Evolutionary conservation across 1,140 invertebrate genomes (phyloP).

Genomic region (Sarcophaga peregrina): DNA sequence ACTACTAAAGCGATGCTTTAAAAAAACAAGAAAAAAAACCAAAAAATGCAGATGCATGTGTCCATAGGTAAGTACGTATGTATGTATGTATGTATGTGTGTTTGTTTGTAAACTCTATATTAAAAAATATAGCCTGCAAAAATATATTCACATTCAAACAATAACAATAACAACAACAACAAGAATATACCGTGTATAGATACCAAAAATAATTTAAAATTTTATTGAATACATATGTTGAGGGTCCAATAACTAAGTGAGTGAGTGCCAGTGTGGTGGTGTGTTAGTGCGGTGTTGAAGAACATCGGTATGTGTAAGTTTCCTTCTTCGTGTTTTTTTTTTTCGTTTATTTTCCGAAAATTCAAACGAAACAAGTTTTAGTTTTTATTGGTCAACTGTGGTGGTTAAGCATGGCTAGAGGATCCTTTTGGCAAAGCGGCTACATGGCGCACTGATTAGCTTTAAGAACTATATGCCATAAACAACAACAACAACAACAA

Average conservation of each 20-base stretch:
- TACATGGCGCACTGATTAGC: slow-evolving; percentile 20
- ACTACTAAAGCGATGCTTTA: neutral
- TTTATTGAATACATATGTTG: no score
- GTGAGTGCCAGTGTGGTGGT: no score
- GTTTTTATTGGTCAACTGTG: slow-evolving; percentile 22
- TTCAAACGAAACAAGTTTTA: slow-evolving; percentile 17
- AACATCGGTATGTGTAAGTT: no score
- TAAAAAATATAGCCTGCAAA: no score
- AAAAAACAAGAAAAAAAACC: neutral
- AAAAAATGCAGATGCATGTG: neutral
- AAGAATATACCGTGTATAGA: no score
- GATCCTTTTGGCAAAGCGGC: slow-evolving; percentile 3
- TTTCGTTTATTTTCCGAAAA: neutral
- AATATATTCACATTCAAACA: no score
- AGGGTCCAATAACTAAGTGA: no score
- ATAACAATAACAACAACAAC: no score
- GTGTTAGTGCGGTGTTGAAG: no score
- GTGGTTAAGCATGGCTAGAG: slow-evolving; percentile 16
- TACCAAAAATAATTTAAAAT: no score
- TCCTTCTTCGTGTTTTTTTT: neutral
- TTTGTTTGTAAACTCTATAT: no score
- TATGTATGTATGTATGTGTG: neutral
- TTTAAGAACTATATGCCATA: slow-evolving; percentile 5
- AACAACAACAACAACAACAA: neutral
- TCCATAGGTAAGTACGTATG: neutral